phyloP scores from a whole-genome alignment of 2,888 invertebrate species.

The Sussaba pulchella region DNA sequence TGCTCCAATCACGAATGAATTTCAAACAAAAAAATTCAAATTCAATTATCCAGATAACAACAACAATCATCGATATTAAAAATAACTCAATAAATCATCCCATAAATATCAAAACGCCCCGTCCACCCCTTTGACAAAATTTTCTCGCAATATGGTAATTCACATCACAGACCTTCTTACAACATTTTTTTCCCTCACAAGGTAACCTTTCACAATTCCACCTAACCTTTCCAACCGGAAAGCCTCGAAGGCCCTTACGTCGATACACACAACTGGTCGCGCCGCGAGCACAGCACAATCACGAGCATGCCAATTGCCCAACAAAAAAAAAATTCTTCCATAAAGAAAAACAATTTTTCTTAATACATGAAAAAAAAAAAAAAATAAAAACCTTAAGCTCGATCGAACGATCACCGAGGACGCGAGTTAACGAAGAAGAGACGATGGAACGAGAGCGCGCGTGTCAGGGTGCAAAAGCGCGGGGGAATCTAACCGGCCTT shows the following conservation, averaged over 20 bases:
- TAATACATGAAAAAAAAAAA: neutral
- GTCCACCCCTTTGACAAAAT: too few relatives aligned
- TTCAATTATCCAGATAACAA: neutral
- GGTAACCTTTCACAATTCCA: slow-evolving; percentile 23
- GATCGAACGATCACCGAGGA: slow-evolving; percentile 55
- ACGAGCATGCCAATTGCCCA: slow-evolving; percentile 19
- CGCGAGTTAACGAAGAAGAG: slow-evolving; percentile 38
- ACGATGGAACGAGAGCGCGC: slow-evolving; percentile 30
- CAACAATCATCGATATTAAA: neutral
- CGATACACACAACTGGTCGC: neutral
- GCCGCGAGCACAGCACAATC: neutral
- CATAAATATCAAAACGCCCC: neutral
- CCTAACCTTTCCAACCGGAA: neutral
- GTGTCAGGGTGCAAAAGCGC: neutral
- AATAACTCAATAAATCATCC: neutral
- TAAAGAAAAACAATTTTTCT: neutral
- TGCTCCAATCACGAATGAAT: neutral
- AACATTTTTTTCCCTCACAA: neutral
- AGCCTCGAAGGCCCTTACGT: neutral
- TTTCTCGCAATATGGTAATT: too few relatives aligned
- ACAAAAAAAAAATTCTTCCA: slow-evolving; percentile 58
- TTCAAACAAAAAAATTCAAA: too few relatives aligned
- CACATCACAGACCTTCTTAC: too few relatives aligned
- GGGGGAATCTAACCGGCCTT: slow-evolving; percentile 47
- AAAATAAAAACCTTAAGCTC: slow-evolving; percentile 15